Evolutionary conservation across 2,888 invertebrate genomes (phyloP), one percentile per base, ranked within the genome.

Genomic region (Tipula helvola): DNA sequence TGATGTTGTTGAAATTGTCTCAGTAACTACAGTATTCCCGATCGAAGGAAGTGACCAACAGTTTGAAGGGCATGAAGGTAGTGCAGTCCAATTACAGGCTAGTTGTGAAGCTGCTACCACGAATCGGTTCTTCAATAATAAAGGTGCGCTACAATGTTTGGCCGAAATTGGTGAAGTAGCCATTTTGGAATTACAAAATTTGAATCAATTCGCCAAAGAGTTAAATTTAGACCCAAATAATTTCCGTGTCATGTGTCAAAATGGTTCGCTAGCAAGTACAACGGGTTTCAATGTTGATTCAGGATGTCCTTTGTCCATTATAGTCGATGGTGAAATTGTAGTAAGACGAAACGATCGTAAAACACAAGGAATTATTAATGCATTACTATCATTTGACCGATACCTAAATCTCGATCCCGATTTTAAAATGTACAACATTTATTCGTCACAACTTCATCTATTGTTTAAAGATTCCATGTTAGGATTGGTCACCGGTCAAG

Each of bases 241-340:
- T 52, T 93, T 93, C 89, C 92, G 93, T 1, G 93, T 94, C 0
- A 90, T 95, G 0, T 94, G 95, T 89, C 92, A 92, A 86, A 94
- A 95, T 90, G 94, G 94, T 88, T 91, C 93, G 0, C 89, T 94
- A 39, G 93, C 94, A 0, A 87, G 87, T 0, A 87, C 88, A 84
- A 88, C 92, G 4, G 94, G 94, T 0, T 91, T 94, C 18, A 87
- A 89, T 44, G 91, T 94, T 0, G 93, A 94, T 87, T 91, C 92
- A 5, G 89, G 89, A 87, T 94, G 94, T 88, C 92, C 93, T 0
- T 90, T 95, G 8, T 92, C 94, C 0, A 91, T 92, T 36, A 93
- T 94, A 0, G 93, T 94, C 1, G 94, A 94, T 88, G 93, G 94
- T 16, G 95, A 94, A 90, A 92, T 95, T n/a, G 89, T 94, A 7